phyloP scores from a whole-genome alignment of 2,113 vertebrate species.

The Asarcornis scutulata region DNA sequence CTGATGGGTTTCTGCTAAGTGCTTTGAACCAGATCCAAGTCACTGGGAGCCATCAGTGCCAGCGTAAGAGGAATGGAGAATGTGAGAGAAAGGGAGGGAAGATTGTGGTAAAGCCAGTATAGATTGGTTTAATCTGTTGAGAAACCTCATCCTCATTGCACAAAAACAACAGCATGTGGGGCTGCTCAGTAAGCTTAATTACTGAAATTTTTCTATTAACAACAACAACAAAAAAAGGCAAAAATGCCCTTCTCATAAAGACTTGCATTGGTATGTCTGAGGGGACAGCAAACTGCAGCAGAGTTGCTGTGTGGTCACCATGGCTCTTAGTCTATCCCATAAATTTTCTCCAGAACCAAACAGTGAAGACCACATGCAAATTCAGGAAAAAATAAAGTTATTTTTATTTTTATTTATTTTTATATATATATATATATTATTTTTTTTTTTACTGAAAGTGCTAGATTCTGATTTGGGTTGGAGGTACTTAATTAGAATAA shows the following conservation, averaged over 20 bases:
- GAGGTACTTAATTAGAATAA: neutral
- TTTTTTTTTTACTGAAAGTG: neutral
- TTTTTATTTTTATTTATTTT: too few species aligned
- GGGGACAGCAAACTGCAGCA: fast-evolving
- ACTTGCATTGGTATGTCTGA: neutral
- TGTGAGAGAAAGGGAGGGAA: neutral
- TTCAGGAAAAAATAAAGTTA: neutral
- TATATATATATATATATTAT: too few species aligned
- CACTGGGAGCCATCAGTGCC: neutral
- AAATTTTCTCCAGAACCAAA: neutral
- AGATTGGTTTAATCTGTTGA: conserved; percentile 18
- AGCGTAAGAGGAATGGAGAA: neutral
- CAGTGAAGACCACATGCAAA: neutral
- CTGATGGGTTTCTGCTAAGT: neutral
- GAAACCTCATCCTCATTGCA: conserved; percentile 12
- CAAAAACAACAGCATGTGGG: neutral
- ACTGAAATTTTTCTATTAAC: neutral
- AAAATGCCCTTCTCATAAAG: fast-evolving
- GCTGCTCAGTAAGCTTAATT: neutral
- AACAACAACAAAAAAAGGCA: neutral
- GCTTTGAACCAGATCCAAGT: neutral
- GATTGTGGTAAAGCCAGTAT: neutral
- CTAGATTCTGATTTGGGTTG: neutral
- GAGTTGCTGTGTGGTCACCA: neutral
- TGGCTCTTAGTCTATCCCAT: neutral